Conservation (phyloP, 1,140 invertebrate species). For the Pristionchus pacificus region DNA sequence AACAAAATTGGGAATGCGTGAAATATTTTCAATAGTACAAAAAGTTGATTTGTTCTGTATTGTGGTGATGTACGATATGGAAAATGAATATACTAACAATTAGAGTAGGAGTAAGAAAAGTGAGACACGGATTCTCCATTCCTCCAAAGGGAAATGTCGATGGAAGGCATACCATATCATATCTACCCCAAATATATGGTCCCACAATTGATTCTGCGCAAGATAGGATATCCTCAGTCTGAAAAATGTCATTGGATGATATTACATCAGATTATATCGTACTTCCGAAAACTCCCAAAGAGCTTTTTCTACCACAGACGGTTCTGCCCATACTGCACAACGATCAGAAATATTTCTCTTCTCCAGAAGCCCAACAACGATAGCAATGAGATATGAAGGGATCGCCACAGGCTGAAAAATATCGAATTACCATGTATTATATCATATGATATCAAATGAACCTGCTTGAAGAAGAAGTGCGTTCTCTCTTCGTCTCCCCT, state of each 20-base stretch:
- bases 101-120: slow-evolving; percentile 85
- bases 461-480: slow-evolving; percentile 32
- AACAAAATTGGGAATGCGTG: too few species aligned
- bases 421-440: slow-evolving; percentile 69
- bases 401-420: slow-evolving; percentile 59
- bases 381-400: slow-evolving; percentile 70
- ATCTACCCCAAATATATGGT: slow-evolving; percentile 63
- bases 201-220: slow-evolving; percentile 71
- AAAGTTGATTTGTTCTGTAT: slow-evolving; percentile 61
- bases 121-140: slow-evolving; percentile 95
- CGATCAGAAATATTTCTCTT: slow-evolving; percentile 58
- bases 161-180: slow-evolving; percentile 84
- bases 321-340: slow-evolving; percentile 82
- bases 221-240: slow-evolving; percentile 76
- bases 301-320: slow-evolving; percentile 75
- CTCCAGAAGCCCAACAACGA: slow-evolving; percentile 79
- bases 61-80: slow-evolving; percentile 91
- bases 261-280: slow-evolving; percentile 22
- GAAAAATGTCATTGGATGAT: slow-evolving; percentile 23
- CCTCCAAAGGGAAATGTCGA: slow-evolving; percentile 90
- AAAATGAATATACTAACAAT: slow-evolving; percentile 81
- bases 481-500: slow-evolving; percentile 59
- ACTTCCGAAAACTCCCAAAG: slow-evolving; percentile 80
- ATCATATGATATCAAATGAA: slow-evolving; percentile 42
- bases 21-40: too few species aligned